Evolutionary conservation across 92 coral and sea anemone genomes (phyloP).

Genomic region (Paragorgia papillata): DNA sequence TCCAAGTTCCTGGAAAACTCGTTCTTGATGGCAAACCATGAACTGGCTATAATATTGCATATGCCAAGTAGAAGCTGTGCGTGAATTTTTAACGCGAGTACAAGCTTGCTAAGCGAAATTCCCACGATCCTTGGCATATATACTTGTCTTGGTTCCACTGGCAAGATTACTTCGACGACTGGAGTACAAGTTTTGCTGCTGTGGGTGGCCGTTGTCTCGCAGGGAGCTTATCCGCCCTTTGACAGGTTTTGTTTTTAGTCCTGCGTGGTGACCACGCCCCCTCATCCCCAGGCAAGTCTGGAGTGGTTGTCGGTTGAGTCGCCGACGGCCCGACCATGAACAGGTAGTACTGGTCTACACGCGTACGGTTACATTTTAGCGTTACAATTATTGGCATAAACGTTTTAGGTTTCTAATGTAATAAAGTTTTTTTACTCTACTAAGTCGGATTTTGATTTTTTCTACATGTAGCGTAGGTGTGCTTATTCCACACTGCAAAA

Average conservation of each 20-base stretch:
- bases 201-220: slow-evolving; percentile 40
- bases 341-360: slow-evolving; percentile 4
- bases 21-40: slow-evolving; percentile 17
- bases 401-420: too few species aligned
- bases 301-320: background rate
- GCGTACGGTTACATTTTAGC: too few species aligned
- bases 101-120: slow-evolving; percentile 1
- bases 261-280: slow-evolving; percentile 39
- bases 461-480: too few species aligned
- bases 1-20: background rate
- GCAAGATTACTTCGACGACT: slow-evolving; percentile 37
- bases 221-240: slow-evolving; percentile 35
- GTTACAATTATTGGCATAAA: too few species aligned
- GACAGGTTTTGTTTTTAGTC: slow-evolving; percentile 25
- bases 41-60: background rate
- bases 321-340: slow-evolving; percentile 9
- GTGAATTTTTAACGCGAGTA: background rate
- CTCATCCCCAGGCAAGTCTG: slow-evolving; percentile 17
- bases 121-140: slow-evolving; percentile 34
- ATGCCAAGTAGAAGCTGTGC: too few species aligned
- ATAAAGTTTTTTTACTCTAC: too few species aligned
- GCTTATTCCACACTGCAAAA: too few species aligned
- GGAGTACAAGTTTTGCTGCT: slow-evolving; percentile 39
- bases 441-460: too few species aligned
- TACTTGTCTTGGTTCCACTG: slow-evolving; percentile 33